Evolutionary conservation across 2,113 vertebrate genomes (phyloP).

Genomic region (Origma solitaria): DNA sequence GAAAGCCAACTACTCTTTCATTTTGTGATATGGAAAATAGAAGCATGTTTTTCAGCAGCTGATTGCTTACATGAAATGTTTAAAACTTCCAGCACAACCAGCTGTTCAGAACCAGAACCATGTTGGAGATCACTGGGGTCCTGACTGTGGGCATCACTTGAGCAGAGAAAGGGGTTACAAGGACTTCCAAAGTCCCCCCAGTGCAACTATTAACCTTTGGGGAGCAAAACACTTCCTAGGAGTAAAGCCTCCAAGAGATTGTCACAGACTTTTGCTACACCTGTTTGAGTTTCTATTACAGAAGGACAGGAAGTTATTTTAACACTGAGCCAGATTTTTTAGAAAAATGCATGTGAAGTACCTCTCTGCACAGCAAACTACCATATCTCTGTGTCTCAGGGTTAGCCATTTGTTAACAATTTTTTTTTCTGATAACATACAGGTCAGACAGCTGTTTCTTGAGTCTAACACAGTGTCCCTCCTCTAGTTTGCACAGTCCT

Average conservation of each 20-base stretch:
- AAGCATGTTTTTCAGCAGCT: constrained; percentile 36
- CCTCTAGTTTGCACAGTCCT: neutral
- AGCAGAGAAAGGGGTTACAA: neutral
- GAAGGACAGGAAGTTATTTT: neutral
- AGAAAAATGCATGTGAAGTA: neutral
- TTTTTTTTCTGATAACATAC: neutral
- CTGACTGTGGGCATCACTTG: neutral
- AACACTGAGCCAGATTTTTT: neutral
- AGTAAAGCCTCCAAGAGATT: neutral
- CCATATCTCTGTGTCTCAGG: neutral
- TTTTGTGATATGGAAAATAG: constrained; percentile 13
- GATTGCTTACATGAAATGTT: neutral
- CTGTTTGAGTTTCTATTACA: neutral
- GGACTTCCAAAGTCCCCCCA: neutral
- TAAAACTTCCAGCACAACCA: neutral
- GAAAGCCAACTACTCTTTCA: constrained; percentile 19
- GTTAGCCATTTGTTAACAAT: neutral
- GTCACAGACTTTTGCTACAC: neutral
- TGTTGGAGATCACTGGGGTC: neutral
- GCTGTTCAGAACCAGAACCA: neutral
- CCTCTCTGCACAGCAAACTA: neutral
- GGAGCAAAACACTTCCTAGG: neutral
- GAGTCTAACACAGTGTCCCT: neutral
- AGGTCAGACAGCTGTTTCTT: neutral
- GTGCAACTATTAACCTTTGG: neutral